These are phyloP conservation scores for Semnornis frantzii DNA, from an alignment of 2,113 vertebrate genomes.

Conservation along the genomic window DNA sequence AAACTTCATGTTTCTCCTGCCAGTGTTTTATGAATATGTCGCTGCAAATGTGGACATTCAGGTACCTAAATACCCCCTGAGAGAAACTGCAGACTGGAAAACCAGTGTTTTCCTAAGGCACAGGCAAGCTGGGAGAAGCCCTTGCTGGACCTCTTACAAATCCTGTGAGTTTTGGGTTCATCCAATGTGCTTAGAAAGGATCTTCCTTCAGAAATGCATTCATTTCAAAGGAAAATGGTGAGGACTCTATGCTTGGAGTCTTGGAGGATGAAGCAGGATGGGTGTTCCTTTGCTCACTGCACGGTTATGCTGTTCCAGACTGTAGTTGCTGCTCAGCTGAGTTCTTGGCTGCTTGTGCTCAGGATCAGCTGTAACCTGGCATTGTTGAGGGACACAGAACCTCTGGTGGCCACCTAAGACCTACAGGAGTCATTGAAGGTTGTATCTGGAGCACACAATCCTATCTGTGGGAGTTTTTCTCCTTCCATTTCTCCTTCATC, in stretches of 20 bases:
- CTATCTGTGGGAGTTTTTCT: neutral
- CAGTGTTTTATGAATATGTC: neutral
- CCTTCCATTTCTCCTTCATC: neutral
- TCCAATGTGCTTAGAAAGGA: neutral
- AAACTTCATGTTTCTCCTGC: neutral
- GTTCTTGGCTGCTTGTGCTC: neutral
- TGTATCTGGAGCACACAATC: neutral
- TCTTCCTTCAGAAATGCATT: neutral
- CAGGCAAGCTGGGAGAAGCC: neutral
- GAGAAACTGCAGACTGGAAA: neutral
- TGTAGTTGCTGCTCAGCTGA: neutral
- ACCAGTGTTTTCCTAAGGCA: neutral
- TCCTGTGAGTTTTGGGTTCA: neutral
- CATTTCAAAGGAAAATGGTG: neutral
- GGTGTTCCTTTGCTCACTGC: neutral
- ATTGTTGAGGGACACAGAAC: neutral
- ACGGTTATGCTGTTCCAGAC: neutral
- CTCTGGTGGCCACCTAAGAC: neutral
- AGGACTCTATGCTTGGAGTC: neutral
- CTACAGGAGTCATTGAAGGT: neutral
- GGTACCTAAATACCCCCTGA: neutral
- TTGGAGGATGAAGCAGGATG: neutral
- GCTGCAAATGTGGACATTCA: neutral
- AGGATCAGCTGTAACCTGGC: neutral
- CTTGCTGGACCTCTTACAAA: neutral